Evolutionary conservation across 1,140 invertebrate species (phyloP).

Genomic region (Xylocopa sonorina): DNA sequence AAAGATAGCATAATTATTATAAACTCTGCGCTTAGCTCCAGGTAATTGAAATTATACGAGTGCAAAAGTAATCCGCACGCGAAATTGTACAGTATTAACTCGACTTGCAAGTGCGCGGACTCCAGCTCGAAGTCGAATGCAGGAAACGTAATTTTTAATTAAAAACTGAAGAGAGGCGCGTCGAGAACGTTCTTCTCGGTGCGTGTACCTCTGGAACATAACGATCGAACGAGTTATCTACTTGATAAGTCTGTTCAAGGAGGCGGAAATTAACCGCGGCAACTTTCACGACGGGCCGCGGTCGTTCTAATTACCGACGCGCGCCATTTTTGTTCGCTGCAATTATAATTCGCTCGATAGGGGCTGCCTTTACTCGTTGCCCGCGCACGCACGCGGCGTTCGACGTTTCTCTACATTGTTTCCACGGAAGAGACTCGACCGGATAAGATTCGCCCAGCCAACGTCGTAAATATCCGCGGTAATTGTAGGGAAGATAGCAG

Average conservation of each 20-base stretch:
- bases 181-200: neutral
- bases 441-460: neutral
- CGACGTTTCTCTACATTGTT: slow-evolving; percentile 9
- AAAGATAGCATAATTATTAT: no score
- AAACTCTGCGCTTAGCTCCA: no score
- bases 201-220: neutral
- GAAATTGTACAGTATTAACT: neutral
- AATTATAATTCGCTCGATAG: neutral
- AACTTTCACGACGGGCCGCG: neutral
- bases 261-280: neutral
- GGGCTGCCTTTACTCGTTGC: neutral
- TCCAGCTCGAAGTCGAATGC: neutral
- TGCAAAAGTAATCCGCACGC: neutral
- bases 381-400: neutral
- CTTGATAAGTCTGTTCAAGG: slow-evolving; percentile 1
- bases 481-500: slow-evolving; percentile 11
- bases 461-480: slow-evolving; percentile 2
- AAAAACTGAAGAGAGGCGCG: neutral
- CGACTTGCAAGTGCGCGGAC: neutral
- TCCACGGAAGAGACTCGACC: neutral
- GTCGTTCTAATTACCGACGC: neutral
- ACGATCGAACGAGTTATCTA: neutral
- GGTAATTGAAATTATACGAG: no score
- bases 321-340: neutral
- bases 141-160: neutral